Conservation (phyloP, 2,797 vertebrate species). For the Galaxias olidus region DNA sequence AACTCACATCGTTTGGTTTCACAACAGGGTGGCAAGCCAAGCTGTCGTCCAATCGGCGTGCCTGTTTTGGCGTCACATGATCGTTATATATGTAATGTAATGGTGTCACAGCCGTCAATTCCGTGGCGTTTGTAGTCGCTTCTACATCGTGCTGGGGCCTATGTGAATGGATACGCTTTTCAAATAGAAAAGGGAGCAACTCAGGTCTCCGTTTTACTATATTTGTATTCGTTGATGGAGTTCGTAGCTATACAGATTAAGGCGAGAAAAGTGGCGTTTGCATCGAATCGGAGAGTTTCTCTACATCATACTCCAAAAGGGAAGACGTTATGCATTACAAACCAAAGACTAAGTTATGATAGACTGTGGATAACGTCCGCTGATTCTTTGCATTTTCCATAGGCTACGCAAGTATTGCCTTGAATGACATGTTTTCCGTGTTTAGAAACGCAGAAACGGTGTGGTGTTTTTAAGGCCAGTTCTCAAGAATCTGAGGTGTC, state of each 20-base stretch:
- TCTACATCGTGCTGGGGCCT: conserved; percentile 16
- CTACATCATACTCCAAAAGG: conserved; percentile 25
- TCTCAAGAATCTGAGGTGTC: neutral
- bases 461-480: neutral
- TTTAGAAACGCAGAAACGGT: neutral
- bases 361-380: conserved; percentile 23
- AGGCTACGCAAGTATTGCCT: conserved; percentile 8
- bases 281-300: conserved; percentile 28
- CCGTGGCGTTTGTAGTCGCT: conserved; percentile 15
- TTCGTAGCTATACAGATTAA: conserved; percentile 14
- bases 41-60: conserved; percentile 67
- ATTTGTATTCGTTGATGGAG: conserved; percentile 20
- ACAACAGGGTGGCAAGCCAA: conserved; percentile 74
- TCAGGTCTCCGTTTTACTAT: neutral
- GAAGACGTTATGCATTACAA: conserved; percentile 39
- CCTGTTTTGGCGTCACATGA: conserved; percentile 64
- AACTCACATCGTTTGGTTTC: conserved; percentile 76
- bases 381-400: neutral
- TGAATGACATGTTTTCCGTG: neutral
- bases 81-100: conserved; percentile 79
- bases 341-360: conserved; percentile 46
- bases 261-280: conserved; percentile 16
- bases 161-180: conserved; percentile 16
- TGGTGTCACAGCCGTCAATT: conserved; percentile 63
- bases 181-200: neutral